Conservation (phyloP, 2,888 invertebrate genomes). For the Minunthozetes semirufus region DNA sequence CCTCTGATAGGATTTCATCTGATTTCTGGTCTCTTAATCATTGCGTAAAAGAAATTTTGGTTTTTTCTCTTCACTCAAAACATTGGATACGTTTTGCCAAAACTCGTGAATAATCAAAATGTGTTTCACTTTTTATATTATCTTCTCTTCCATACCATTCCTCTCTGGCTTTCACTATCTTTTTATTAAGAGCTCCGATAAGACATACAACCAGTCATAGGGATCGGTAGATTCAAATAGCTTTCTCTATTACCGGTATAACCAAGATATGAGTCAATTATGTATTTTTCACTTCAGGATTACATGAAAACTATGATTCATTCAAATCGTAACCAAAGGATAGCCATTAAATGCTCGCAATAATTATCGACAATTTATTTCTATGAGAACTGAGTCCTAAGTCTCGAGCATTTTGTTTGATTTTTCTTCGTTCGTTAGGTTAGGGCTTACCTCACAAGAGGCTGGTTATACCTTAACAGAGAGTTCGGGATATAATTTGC, state of each 20-base stretch:
- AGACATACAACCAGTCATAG: not conserved
- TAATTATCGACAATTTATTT: too few species aligned
- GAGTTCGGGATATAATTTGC: not conserved
- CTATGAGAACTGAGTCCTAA: too few species aligned
- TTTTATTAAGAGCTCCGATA: slow-evolving; percentile 16
- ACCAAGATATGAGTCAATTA: not conserved
- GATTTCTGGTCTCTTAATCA: not conserved
- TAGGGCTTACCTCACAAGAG: too few species aligned
- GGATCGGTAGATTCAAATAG: slow-evolving; percentile 26
- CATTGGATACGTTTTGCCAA: not conserved
- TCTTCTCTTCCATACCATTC: not conserved
- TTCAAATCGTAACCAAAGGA: too few species aligned
- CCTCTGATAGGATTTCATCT: not conserved
- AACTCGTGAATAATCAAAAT: slow-evolving; percentile 11
- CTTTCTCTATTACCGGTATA: not conserved
- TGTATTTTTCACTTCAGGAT: not conserved
- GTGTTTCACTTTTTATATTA: not conserved
- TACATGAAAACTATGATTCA: not conserved
- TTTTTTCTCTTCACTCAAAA: not conserved
- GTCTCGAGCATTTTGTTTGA: too few species aligned
- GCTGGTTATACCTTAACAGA: too few species aligned
- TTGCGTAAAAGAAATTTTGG: not conserved
- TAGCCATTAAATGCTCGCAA: too few species aligned
- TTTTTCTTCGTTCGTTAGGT: too few species aligned
- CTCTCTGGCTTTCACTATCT: not conserved